A percentile compares a stretch with the other conserved stretches of the same genome.
These are phyloP conservation scores for Drosophila tanythrix DNA, from an alignment of 2,888 invertebrate genomes.

Conservation along the genomic window DNA sequence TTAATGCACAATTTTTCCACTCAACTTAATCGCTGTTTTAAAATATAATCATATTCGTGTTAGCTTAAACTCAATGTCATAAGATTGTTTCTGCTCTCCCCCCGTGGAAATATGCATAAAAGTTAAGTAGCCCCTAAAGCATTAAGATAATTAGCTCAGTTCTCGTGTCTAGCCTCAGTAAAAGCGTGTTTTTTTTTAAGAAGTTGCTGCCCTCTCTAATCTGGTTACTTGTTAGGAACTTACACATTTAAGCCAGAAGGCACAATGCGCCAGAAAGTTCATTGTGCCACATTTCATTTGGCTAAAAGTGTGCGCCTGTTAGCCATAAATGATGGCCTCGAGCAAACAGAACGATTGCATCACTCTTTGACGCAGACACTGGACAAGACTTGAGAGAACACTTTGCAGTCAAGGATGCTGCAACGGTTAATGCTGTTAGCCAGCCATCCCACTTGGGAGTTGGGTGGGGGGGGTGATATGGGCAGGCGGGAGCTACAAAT, in stretches of 20 bases:
- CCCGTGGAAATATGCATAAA: not conserved
- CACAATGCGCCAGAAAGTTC: constrained; percentile 39
- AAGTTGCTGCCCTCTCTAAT: constrained; percentile 13
- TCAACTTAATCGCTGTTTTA: not conserved
- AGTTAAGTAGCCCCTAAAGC: constrained; percentile 40
- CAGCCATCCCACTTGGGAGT: constrained; percentile 58
- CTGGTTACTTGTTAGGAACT: constrained; percentile 26
- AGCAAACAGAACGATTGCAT: constrained; percentile 66
- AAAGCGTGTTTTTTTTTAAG: constrained; percentile 13
- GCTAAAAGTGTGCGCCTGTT: constrained; percentile 61
- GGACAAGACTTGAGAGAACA: constrained; percentile 9
- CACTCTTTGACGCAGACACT: constrained; percentile 40
- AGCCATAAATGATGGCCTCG: constrained; percentile 64
- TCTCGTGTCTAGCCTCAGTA: constrained; percentile 27
- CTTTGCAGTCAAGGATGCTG: constrained; percentile 26
- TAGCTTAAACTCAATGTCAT: constrained; percentile 17
- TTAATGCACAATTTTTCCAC: not conserved
- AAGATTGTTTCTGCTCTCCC: not conserved
- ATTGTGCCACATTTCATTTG: constrained; percentile 75
- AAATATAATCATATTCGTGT: constrained; percentile 8
- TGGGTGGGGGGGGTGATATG: not conserved
- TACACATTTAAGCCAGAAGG: constrained; percentile 36
- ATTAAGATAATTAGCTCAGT: constrained; percentile 52
- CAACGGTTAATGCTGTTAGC: constrained; percentile 64
- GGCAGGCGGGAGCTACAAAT: not conserved